These are phyloP conservation scores for Phalacrocorax aristotelis DNA, from an alignment of 2,113 vertebrate species.

Conservation along the genomic window DNA sequence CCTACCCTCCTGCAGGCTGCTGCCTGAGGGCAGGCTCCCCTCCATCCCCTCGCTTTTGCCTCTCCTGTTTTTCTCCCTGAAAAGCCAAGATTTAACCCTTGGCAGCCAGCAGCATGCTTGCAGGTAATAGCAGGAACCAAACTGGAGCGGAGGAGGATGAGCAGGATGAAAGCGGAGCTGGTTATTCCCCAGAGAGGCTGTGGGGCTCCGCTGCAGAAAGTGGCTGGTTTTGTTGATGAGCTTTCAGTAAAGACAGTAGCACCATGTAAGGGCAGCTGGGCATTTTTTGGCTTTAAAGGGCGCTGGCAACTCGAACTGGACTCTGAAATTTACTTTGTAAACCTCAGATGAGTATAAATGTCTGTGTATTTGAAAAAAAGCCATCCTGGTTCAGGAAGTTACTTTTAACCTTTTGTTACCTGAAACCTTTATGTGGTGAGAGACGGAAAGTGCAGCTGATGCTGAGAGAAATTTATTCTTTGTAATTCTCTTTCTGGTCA, in stretches of 20 bases:
- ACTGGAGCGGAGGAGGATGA: accelerated
- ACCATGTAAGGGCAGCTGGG: neutral
- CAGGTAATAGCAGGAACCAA: neutral
- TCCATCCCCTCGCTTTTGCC: neutral
- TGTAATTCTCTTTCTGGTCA: neutral
- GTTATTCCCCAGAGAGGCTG: neutral
- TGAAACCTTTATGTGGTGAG: neutral
- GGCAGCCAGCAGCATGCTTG: accelerated
- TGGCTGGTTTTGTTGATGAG: neutral
- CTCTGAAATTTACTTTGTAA: neutral
- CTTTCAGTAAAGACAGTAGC: neutral
- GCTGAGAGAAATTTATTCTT: neutral
- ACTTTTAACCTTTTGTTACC: conserved; percentile 9
- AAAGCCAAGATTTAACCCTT: neutral
- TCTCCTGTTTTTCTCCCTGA: neutral
- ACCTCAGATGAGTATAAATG: neutral
- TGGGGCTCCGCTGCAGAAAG: neutral
- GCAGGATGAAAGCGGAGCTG: neutral
- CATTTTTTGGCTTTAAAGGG: neutral
- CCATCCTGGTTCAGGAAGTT: neutral
- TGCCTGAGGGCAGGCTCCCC: neutral
- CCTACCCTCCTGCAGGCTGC: neutral
- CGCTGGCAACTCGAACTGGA: neutral
- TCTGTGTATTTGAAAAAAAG: neutral
- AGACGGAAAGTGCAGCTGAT: neutral